Percentiles rank a stretch among this genome's conserved stretches.
phyloP scores from a whole-genome alignment of 1,140 invertebrate genomes.

The Drosophila pseudoananassae region DNA sequence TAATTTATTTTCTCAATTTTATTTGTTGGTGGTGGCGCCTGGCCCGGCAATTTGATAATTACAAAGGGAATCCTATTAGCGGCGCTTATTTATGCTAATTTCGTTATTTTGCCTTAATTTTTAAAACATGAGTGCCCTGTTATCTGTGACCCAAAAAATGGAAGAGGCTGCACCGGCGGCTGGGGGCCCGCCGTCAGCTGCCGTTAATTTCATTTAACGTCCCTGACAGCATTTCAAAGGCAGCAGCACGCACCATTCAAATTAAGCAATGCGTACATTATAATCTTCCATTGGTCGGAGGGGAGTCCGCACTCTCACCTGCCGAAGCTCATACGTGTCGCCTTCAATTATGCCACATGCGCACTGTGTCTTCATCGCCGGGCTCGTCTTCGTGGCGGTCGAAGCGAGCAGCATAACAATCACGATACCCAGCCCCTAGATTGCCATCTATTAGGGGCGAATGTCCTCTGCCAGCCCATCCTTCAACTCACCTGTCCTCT shows the following conservation, averaged over 20 bases:
- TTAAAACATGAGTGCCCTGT: conserved; percentile 69
- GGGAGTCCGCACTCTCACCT: conserved; percentile 24
- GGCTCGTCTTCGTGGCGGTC: not conserved
- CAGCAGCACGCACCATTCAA: conserved; percentile 58
- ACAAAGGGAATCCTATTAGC: conserved; percentile 78
- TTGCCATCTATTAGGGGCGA: conserved; percentile 57
- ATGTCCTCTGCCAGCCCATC: conserved; percentile 15
- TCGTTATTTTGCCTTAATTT: conserved; percentile 72
- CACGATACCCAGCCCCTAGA: conserved; percentile 53
- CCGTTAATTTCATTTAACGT: conserved; percentile 75
- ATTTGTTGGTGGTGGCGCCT: conserved; percentile 16
- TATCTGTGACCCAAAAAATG: conserved; percentile 39
- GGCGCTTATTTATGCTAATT: conserved; percentile 74
- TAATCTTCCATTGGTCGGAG: conserved; percentile 68
- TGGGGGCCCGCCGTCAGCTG: conserved; percentile 11
- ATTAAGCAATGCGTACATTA: conserved; percentile 79
- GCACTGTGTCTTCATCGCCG: conserved; percentile 56
- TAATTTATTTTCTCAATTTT: conserved; percentile 42
- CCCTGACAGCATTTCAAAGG: conserved; percentile 35
- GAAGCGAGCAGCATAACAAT: conserved; percentile 65
- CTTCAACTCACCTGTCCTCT: conserved; percentile 3
- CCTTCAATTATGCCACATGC: conserved; percentile 79
- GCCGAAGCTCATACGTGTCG: conserved; percentile 57
- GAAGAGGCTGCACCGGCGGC: conserved; percentile 8
- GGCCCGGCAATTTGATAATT: conserved; percentile 72